Conservation (phyloP, 2,797 vertebrate species). For the Sebastolobus altivelis region DNA sequence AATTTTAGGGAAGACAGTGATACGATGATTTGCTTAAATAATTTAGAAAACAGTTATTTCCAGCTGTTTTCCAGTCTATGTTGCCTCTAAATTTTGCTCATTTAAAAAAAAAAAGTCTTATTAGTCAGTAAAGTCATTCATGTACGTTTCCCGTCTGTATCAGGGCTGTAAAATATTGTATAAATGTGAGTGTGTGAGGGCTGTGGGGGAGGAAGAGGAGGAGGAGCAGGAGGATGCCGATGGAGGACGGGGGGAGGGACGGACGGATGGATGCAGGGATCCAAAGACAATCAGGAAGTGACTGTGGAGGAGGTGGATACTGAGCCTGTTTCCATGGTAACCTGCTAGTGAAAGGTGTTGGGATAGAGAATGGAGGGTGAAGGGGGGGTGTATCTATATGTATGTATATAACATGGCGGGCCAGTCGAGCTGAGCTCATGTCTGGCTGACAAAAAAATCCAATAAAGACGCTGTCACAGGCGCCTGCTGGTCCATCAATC, state of each 20-base stretch:
- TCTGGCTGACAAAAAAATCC: conserved; percentile 30
- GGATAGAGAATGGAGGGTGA: neutral
- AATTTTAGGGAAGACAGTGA: neutral
- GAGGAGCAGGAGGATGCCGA: conserved; percentile 11
- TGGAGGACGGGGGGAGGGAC: conserved; percentile 27
- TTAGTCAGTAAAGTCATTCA: conserved; percentile 19
- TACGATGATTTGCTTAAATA: conserved; percentile 15
- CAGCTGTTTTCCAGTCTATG: neutral
- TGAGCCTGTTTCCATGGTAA: conserved; percentile 84
- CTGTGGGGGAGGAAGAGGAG: conserved; percentile 19
- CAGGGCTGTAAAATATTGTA: conserved; percentile 53
- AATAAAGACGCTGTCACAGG: conserved; percentile 65
- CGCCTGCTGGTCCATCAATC: conserved; percentile 14
- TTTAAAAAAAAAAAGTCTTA: conserved; percentile 27
- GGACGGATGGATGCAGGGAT: conserved; percentile 55
- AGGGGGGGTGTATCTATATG: conserved; percentile 35
- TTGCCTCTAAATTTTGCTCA: neutral
- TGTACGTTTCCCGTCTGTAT: conserved; percentile 36
- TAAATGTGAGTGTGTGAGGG: conserved; percentile 33
- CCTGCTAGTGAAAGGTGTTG: conserved; percentile 49
- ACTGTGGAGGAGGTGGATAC: conserved; percentile 62
- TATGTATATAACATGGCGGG: conserved; percentile 56
- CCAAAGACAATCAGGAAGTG: conserved; percentile 74
- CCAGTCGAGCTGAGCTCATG: conserved; percentile 40
- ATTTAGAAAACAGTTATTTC: neutral